Base-by-base conservation (phyloP, 2,113 vertebrate species). In the Gasterosteus nipponicus region DNA sequence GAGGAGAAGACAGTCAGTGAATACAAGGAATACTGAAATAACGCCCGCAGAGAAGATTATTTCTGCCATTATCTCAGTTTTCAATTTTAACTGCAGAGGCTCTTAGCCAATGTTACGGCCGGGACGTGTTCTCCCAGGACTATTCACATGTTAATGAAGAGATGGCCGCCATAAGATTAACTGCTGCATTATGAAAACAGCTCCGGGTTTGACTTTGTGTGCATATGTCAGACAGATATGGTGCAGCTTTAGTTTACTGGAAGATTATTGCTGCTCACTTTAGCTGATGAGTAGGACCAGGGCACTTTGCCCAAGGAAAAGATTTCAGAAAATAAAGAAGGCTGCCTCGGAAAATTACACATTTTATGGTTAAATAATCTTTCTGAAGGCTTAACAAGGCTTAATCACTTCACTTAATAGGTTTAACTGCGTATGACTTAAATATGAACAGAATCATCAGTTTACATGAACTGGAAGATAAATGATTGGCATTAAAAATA, bases 11-110 rank as follows among this genome's bases (percentile, higher is more conserved):
- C 75, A 80, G 38, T 66, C 57, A 73, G 84, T 85, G 81, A 89
- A 85, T 59, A 80, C 73, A 29, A 58, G 66, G 35, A n/a, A 29
- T 53, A 69, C 56, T 63, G 19, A 46, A 46, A 26, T 65, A 84
- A 78, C 64, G 65, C 77, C 63, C 76, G 11, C 74, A 71, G 61
- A 60, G 70, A 77, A 87, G 89, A 91, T 87, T 86, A 69, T 78
- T 87, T 77, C 61, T 72, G 66, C 63, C 78, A 59, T 87, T 69
- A 81, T 85, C 82, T 44, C 63, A 33, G 71, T 83, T 91, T 93
- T 89, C 88, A 82, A 86, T 90, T 89, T 86, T 26, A 44, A 77
- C 72, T 59, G 68, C 80, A 86, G 31, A 83, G 53, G 47, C 78
- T 78, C n/a, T 54, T 3, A 53, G 64, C 46, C 51, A 9, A 16